These are phyloP conservation scores for Trichogramma pretiosum DNA, from an alignment of 1,140 invertebrate genomes.

Conservation along the genomic window DNA sequence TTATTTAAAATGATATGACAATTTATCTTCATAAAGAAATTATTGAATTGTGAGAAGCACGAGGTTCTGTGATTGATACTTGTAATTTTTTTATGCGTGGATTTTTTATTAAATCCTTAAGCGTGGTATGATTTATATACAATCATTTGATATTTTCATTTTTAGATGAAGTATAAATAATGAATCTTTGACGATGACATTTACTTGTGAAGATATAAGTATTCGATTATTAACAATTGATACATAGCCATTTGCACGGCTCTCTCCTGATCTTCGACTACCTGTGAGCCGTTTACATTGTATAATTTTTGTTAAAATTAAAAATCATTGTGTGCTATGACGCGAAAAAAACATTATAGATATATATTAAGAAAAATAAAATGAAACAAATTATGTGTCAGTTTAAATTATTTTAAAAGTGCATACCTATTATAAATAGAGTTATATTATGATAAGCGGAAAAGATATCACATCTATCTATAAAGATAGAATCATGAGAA, in stretches of 20 bases:
- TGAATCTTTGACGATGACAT: not conserved
- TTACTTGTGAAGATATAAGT: too few species aligned
- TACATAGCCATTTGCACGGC: conserved; percentile 23
- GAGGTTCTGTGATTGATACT: too few species aligned
- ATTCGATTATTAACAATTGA: too few species aligned
- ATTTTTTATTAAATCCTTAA: too few species aligned
- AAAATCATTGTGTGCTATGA: conserved; percentile 18
- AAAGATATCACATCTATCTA: conserved; percentile 42
- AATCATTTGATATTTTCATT: too few species aligned
- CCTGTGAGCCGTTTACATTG: conserved; percentile 26
- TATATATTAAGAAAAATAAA: conserved; percentile 8
- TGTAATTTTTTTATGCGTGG: too few species aligned
- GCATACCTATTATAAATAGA: conserved; percentile 7
- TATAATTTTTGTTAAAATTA: too few species aligned
- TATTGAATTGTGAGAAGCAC: too few species aligned
- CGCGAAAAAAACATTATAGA: conserved; percentile 21
- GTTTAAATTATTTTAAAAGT: conserved; percentile 39
- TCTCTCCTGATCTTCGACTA: conserved; percentile 41
- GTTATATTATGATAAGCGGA: conserved; percentile 25
- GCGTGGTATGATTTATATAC: too few species aligned
- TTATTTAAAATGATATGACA: too few species aligned
- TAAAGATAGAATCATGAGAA: too few species aligned
- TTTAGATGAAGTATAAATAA: not conserved
- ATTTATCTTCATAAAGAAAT: too few species aligned
- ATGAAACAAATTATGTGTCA: conserved; percentile 36